A percentile compares a stretch with the other conserved stretches of the same genome.
Evolutionary conservation across 2,113 vertebrate species (phyloP).

Genomic region (Pedionomus torquatus): DNA sequence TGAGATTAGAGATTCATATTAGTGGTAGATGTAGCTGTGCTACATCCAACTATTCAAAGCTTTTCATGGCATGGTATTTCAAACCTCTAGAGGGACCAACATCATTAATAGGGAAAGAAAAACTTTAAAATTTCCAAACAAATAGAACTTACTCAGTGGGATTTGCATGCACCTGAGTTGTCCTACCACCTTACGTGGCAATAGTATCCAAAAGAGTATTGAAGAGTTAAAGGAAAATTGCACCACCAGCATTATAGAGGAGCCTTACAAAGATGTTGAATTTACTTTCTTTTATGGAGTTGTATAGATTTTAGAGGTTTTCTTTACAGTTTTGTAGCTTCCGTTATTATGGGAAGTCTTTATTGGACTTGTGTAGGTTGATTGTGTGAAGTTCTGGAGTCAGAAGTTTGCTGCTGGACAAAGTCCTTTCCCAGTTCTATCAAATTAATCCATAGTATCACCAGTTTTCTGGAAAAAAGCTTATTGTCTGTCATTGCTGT

Average conservation of each 20-base stretch:
- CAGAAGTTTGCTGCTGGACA: not conserved
- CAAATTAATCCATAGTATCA: not conserved
- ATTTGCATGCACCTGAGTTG: not conserved
- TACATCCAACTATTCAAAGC: not conserved
- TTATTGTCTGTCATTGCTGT: not conserved
- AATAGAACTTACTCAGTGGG: not conserved
- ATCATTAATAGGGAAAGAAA: not conserved
- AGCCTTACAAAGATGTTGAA: not conserved
- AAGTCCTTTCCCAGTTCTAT: not conserved
- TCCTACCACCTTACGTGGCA: not conserved
- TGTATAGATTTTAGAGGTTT: not conserved
- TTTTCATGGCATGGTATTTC: not conserved
- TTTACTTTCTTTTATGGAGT: not conserved
- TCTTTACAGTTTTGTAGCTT: not conserved
- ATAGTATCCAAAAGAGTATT: not conserved
- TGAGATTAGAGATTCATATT: not conserved
- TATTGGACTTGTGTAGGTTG: not conserved
- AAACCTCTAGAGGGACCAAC: not conserved
- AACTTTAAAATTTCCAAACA: not conserved
- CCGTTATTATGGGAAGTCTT: not conserved
- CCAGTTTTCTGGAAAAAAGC: not conserved
- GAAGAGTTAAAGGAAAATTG: not conserved
- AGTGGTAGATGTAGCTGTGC: not conserved
- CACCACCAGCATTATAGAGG: not conserved
- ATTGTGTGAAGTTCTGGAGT: not conserved